Conservation (phyloP, 2,797 vertebrate species). For the Anguilla obscura region DNA sequence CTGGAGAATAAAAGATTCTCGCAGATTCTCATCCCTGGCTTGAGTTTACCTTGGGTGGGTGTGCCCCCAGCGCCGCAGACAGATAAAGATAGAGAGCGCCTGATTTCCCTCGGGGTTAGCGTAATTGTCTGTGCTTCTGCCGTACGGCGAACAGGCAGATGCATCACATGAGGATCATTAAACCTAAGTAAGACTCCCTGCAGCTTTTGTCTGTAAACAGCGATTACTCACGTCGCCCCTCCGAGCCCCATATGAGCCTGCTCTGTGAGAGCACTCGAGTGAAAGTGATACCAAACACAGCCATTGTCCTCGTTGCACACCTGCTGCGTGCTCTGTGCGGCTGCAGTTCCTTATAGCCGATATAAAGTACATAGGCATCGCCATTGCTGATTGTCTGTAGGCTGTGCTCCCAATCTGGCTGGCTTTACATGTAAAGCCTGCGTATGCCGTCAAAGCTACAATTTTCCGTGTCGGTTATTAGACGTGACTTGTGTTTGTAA, state of each 20-base stretch:
- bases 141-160: not conserved
- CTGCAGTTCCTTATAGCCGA: not conserved
- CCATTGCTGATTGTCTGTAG: not conserved
- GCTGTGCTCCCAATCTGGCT: not conserved
- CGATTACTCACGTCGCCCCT: not conserved
- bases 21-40: not conserved
- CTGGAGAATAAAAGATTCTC: not conserved
- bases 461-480: not conserved
- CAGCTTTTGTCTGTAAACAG: slow-evolving; percentile 22
- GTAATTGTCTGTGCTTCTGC: not conserved
- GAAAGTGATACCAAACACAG: not conserved
- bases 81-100: not conserved
- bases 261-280: not conserved
- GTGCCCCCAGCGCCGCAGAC: not conserved
- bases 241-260: not conserved
- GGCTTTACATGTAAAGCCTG: not conserved
- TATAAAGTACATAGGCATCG: not conserved
- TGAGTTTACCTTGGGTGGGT: not conserved
- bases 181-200: not conserved
- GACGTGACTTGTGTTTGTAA: not conserved
- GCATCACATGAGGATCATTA: slow-evolving; percentile 6
- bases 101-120: not conserved
- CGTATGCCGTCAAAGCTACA: not conserved
- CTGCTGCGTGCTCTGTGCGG: not conserved
- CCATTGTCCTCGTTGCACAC: not conserved